These are phyloP conservation scores for Ceyx melanurus DNA, from an alignment of 2,113 vertebrate genomes.

Conservation along the genomic window DNA sequence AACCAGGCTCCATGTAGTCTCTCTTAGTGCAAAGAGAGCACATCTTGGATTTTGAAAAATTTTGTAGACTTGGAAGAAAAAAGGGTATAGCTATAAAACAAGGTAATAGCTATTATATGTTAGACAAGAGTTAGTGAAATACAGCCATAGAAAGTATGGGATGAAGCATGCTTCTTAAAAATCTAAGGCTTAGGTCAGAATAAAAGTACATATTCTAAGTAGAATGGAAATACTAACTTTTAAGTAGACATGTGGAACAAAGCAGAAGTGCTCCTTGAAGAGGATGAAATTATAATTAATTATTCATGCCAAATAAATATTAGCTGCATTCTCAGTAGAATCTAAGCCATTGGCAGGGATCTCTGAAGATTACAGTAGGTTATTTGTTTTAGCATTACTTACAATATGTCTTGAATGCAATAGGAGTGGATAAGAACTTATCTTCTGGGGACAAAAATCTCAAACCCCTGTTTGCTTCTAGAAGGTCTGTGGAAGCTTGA, in stretches of 20 bases:
- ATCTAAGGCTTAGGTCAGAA: neutral
- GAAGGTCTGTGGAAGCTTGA: neutral
- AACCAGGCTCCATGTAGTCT: neutral
- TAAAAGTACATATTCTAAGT: neutral
- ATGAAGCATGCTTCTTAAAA: neutral
- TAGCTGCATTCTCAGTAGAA: neutral
- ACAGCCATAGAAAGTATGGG: neutral
- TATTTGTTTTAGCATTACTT: neutral
- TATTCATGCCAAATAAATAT: neutral
- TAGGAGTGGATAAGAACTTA: neutral
- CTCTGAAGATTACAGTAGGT: neutral
- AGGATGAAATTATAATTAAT: neutral
- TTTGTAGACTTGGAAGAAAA: neutral
- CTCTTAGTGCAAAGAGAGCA: neutral
- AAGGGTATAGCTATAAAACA: neutral
- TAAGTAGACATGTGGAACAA: neutral
- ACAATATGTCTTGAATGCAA: neutral
- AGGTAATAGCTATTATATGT: neutral
- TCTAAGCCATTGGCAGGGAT: neutral
- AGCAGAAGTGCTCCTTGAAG: neutral
- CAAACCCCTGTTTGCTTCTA: neutral
- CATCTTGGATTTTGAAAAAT: neutral
- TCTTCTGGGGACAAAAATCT: too few species aligned
- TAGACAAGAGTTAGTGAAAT: neutral
- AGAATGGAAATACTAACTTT: neutral